Evolutionary conservation across 2,113 vertebrate species (phyloP).

Genomic region (Dicrurus megarhynchus): DNA sequence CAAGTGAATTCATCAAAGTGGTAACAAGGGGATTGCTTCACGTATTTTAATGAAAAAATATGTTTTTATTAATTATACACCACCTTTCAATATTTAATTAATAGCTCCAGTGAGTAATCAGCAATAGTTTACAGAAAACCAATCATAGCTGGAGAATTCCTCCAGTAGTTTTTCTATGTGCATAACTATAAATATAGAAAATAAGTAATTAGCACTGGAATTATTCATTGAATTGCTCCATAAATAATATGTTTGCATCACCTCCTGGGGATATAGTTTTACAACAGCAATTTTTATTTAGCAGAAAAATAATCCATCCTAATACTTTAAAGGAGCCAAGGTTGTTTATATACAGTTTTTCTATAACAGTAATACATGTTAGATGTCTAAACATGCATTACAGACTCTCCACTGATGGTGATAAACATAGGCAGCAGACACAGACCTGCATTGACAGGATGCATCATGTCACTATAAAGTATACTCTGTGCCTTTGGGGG

Average conservation of each 20-base stretch:
- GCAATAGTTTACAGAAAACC: neutral
- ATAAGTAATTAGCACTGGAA: slow-evolving; percentile 28
- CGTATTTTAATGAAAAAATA: neutral
- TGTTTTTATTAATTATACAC: slow-evolving; percentile 28
- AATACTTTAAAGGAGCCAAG: neutral
- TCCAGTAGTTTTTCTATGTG: neutral
- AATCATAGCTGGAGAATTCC: neutral
- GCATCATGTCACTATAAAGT: neutral
- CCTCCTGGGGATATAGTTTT: neutral
- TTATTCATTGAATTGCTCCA: neutral
- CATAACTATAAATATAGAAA: slow-evolving; percentile 1
- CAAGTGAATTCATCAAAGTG: neutral
- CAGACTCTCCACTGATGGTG: neutral
- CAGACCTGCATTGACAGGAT: neutral
- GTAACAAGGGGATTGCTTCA: slow-evolving; percentile 1
- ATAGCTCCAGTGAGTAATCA: neutral
- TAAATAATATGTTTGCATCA: slow-evolving; percentile 8
- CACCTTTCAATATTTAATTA: slow-evolving; percentile 46
- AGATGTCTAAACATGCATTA: neutral
- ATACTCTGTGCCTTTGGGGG: neutral
- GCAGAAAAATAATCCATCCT: neutral
- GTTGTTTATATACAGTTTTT: neutral
- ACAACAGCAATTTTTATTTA: slow-evolving; percentile 1
- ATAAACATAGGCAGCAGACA: neutral
- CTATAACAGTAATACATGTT: neutral